Conservation (phyloP, 2,113 vertebrate species). For the Prinia subflava region DNA sequence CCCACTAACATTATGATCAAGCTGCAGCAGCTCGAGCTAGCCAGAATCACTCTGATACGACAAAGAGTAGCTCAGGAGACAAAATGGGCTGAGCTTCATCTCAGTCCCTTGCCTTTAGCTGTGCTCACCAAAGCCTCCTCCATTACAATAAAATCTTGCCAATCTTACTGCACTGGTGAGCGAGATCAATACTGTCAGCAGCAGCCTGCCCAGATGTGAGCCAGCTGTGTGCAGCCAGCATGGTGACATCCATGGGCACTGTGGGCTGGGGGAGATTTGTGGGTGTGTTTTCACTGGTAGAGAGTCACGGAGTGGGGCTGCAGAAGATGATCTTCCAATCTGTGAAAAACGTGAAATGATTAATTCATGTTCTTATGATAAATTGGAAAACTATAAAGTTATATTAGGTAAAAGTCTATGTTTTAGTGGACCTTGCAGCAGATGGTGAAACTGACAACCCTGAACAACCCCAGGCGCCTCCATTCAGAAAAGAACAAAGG, state of each 20-base stretch:
- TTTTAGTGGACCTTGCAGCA: too few species aligned
- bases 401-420: too few species aligned
- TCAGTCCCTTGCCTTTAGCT: background rate
- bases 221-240: background rate
- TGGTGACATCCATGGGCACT: accelerated
- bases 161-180: background rate
- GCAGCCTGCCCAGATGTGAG: background rate
- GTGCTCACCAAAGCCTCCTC: background rate
- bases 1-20: background rate
- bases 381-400: too few species aligned
- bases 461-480: too few species aligned
- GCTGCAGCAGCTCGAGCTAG: background rate
- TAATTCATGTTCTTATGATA: too few species aligned
- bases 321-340: background rate
- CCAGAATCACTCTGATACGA: background rate
- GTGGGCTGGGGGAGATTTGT: accelerated
- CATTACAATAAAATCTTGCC: background rate
- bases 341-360: too few species aligned
- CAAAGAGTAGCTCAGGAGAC: background rate
- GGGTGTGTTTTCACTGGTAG: background rate
- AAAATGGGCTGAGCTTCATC: background rate
- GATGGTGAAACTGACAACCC: too few species aligned
- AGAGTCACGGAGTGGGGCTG: accelerated
- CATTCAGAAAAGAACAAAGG: too few species aligned
- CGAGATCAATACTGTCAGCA: accelerated